Conservation (phyloP, 2,888 invertebrate species). For the Andrena marginata region DNA sequence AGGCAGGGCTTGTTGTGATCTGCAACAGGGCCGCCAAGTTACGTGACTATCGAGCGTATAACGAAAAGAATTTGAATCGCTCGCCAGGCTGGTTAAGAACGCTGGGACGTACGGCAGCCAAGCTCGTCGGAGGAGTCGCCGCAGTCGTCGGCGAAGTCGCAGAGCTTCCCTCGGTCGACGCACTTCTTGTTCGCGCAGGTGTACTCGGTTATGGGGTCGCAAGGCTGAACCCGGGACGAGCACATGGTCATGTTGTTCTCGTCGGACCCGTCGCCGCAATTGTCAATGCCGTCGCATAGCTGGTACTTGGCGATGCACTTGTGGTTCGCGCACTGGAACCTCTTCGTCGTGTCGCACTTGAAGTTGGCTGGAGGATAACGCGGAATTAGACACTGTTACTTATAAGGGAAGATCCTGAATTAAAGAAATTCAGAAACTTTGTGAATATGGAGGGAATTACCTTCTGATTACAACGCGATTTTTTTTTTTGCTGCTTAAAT, state of each 20-base stretch:
- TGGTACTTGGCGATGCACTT: conserved; percentile 94
- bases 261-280: conserved; percentile 97
- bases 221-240: conserved; percentile 90
- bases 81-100: background rate
- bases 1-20: conserved; percentile 85
- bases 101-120: conserved; percentile 90
- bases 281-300: conserved; percentile 96
- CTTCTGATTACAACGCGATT: too few relatives aligned
- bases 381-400: background rate
- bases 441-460: too few relatives aligned
- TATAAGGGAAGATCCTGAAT: too few relatives aligned
- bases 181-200: conserved; percentile 96
- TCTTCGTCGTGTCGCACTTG: conserved; percentile 92
- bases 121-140: conserved; percentile 96
- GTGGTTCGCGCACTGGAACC: conserved; percentile 96
- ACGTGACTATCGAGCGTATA: background rate
- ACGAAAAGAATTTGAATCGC: background rate
- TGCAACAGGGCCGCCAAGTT: conserved; percentile 63
- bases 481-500: too few relatives aligned
- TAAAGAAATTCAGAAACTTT: too few relatives aligned
- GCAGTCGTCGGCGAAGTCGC: conserved; percentile 96
- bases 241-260: conserved; percentile 98
- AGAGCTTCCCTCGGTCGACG: conserved; percentile 91
- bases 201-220: conserved; percentile 92
- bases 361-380: conserved; percentile 87